Percentiles rank a stretch among this genome's conserved stretches.
Conservation (phyloP, 2,113 vertebrate genomes). For the Rhea americana region DNA sequence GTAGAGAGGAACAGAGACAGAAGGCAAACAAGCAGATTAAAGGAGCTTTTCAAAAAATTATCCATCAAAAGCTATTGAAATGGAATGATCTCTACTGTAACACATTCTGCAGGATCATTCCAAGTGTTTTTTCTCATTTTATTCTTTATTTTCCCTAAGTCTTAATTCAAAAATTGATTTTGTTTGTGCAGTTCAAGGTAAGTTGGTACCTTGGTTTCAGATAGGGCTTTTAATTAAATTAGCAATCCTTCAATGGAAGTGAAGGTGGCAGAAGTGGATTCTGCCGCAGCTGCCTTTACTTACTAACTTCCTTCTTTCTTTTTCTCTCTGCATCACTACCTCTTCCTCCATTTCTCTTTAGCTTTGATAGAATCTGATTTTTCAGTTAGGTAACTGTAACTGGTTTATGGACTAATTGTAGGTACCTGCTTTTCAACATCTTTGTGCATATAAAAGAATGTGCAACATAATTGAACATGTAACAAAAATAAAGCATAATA, state of each 20-base stretch:
- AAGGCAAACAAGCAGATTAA: neutral
- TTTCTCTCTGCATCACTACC: fast-evolving
- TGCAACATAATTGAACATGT: neutral
- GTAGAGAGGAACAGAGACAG: neutral
- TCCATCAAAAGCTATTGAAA: neutral
- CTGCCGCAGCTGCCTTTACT: neutral
- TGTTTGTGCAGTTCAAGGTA: neutral
- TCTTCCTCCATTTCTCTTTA: neutral
- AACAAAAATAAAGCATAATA: neutral
- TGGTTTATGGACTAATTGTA: neutral
- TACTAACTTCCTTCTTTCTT: neutral
- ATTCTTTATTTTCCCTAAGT: neutral
- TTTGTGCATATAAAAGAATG: neutral
- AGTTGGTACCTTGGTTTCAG: neutral
- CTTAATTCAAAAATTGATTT: neutral
- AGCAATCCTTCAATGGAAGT: neutral
- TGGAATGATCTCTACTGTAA: neutral
- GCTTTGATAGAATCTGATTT: neutral
- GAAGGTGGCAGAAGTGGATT: neutral
- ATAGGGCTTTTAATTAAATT: neutral
- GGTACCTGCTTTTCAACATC: neutral
- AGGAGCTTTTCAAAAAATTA: neutral
- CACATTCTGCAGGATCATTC: neutral
- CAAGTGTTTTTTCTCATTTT: neutral
- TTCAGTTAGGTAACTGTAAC: neutral